These are phyloP conservation scores for Martes martes DNA, from an alignment of 2,113 vertebrate species.

Conservation along the genomic window DNA sequence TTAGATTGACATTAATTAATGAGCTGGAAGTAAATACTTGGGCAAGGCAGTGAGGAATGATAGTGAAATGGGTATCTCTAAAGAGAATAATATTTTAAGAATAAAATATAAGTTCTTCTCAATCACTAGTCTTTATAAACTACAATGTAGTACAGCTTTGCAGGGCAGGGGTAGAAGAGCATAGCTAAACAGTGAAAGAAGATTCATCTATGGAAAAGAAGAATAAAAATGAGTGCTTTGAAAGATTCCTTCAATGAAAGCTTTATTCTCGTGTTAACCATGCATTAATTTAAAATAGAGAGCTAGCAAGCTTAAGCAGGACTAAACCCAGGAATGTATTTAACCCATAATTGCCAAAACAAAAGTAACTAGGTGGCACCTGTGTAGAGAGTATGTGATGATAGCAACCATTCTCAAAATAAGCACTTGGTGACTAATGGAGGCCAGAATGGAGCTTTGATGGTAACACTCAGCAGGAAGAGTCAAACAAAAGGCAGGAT, in stretches of 20 bases:
- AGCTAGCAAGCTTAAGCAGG: conserved; percentile 65
- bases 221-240: neutral
- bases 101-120: neutral
- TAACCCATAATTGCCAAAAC: conserved; percentile 73
- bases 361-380: conserved; percentile 65
- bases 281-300: conserved; percentile 49
- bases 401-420: conserved; percentile 62
- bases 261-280: neutral
- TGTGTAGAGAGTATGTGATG: conserved; percentile 43
- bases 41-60: neutral
- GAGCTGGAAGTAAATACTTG: neutral
- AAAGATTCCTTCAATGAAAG: conserved; percentile 16
- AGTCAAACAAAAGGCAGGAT: conserved; percentile 57
- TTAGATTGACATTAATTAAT: neutral
- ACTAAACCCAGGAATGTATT: conserved; percentile 65
- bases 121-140: neutral
- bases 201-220: neutral
- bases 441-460: conserved; percentile 58
- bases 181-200: neutral
- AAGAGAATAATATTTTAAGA: conserved; percentile 19
- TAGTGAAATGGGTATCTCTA: neutral
- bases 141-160: neutral
- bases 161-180: neutral
- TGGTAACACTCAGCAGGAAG: conserved; percentile 25
- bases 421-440: conserved; percentile 69